Percentiles rank a stretch among this genome's conserved stretches.
Conservation (phyloP, 2,113 vertebrate species). For the Promerops cafer region DNA sequence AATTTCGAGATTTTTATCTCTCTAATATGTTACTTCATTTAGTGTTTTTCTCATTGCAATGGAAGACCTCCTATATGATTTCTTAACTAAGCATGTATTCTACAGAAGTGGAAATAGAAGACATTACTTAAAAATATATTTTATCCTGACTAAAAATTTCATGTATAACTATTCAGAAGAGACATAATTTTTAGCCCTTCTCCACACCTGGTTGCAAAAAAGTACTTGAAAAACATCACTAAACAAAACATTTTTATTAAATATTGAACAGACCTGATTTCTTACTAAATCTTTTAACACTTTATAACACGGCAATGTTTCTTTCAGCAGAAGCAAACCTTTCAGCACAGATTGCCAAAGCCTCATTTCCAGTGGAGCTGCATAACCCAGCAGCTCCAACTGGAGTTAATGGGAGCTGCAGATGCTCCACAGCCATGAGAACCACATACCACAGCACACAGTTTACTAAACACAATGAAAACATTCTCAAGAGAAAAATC, state of each 20-base stretch:
- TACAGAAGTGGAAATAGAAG: background rate
- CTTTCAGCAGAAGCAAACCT: background rate
- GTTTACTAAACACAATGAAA: background rate
- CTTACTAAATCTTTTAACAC: background rate
- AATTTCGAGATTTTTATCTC: background rate
- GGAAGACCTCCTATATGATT: background rate
- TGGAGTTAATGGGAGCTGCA: background rate
- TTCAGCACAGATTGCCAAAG: background rate
- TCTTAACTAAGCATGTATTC: background rate
- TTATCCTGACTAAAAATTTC: background rate
- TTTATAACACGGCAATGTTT: background rate
- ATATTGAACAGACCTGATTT: background rate
- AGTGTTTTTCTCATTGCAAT: background rate
- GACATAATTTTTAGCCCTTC: background rate
- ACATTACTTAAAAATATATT: background rate
- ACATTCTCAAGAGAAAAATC: constrained; percentile 15
- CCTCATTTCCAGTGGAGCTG: background rate
- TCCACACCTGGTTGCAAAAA: background rate
- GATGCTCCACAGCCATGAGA: background rate
- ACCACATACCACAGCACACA: background rate
- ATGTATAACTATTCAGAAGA: background rate
- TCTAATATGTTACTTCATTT: background rate
- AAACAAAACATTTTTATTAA: background rate
- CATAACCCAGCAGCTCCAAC: background rate
- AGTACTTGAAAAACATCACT: background rate